Evolutionary conservation across 1,140 invertebrate genomes (phyloP).

Genomic region (Apis dorsata): DNA sequence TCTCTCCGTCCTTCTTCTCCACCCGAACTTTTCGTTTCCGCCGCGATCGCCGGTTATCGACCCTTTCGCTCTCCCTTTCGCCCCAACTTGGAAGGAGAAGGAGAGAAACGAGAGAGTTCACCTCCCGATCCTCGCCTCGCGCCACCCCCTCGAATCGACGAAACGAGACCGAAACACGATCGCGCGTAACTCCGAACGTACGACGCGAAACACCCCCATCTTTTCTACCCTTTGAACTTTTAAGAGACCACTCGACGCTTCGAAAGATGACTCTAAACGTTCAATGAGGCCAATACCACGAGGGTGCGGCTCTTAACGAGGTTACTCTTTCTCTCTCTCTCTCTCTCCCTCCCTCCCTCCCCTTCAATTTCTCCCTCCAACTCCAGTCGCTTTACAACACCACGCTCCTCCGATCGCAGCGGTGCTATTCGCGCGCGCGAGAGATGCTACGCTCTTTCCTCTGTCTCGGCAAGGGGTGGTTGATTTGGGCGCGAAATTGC

Average conservation of each 20-base stretch:
- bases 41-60: neutral
- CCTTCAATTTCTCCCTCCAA: constrained; percentile 4
- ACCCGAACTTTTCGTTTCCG: neutral
- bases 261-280: constrained; percentile 67
- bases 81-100: neutral
- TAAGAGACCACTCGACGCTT: constrained; percentile 67
- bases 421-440: constrained; percentile 1
- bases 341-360: constrained; percentile 6
- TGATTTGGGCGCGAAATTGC: constrained; percentile 79
- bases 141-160: neutral
- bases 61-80: neutral
- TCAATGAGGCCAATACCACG: constrained; percentile 76
- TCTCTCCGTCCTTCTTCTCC: neutral
- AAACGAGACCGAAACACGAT: constrained; percentile 5
- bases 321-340: constrained; percentile 63
- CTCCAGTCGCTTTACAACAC: neutral
- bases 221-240: constrained; percentile 63
- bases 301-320: constrained; percentile 75
- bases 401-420: neutral
- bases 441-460: constrained; percentile 19
- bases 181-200: constrained; percentile 29
- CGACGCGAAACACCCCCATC: constrained; percentile 27
- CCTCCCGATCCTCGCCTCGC: neutral
- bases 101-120: neutral
- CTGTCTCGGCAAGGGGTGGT: constrained; percentile 57